Base-by-base conservation (phyloP, 2,888 invertebrate species). In the Brenthis hecate region DNA sequence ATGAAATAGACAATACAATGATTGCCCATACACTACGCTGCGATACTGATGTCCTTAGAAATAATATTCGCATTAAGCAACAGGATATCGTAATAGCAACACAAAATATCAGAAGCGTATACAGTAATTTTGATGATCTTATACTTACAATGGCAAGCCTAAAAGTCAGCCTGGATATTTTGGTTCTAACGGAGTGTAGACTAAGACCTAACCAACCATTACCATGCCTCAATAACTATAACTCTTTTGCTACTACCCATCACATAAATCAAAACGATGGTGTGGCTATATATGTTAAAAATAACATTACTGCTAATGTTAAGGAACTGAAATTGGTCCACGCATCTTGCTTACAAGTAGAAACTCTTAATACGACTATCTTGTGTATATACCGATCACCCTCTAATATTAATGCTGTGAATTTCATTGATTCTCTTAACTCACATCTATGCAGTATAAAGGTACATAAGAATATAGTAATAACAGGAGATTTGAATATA, bases 371-470 rank as follows among this genome's bases (percentile, higher is more conserved):
- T 28, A 3, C 23, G 5, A 57, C 50, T 28, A 57, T 65, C 19
- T 13, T 65, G 11, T 36, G 65, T n/a, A n/a, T 65, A 19, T 65
- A 65, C 14, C 56, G 56, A 6, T 65, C 57, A 36, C 65, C 65
- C 1, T 65, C 65, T 8, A 65, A 51, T 53, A n/a, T n/a, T 23
- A 57, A 51, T 32, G 57, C 53, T 13, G 57, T 51, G 13, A 11
- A 5, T n/a, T 65, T 65, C 32, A 57, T 57, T 13, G 13, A 57
- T 6, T 65, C 65, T 14, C 19, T 65, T 36, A 57, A n/a, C 51
- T 19, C 5, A 3, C 50, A 65, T 19, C 36, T 65, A 5, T 13
- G 32, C 8, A n/a, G 36, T 3, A 14, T 56, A 36, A 57, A 57
- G 8, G 4, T 16, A 57, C 14, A 19, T 6, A 54, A 19, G 3